Evolutionary conservation across 1,140 invertebrate genomes (phyloP), one percentile per base, ranked within the genome.

Genomic region (Cheumatopsyche charites): DNA sequence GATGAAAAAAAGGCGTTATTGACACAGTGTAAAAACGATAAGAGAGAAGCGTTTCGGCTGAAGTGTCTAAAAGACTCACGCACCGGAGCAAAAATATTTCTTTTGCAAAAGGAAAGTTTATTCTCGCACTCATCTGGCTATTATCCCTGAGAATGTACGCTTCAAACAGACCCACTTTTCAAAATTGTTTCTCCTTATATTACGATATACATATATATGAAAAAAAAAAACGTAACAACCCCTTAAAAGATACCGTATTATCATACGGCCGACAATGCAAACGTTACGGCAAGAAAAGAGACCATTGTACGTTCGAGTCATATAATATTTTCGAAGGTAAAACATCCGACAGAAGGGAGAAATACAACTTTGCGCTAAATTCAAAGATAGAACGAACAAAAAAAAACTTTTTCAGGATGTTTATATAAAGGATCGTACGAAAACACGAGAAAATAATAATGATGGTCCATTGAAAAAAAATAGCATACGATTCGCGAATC

Each of bases 171-270:
- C 23, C 55, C 55, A 58, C 55, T 58, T 26, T 58, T 58, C 55
- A 58, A 58, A 58, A 58, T 58, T 58, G 55, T 58, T 58, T 58
- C 25, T 58, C 55, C 55, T 13, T 58, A 7, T 58, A n/a, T 23
- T 21, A 58, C 4, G 55, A 52, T 52, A 52, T 52, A 52, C 17
- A 52, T n/a, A n/a, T n/a, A n/a, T n/a, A n/a, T n/a, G n/a, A n/a
- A 9, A 36, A 36, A 4, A 36, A 36, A 17, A 52, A 17, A 52
- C 1, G 47, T 52, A 52, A 52, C 21, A 58, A n/a, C 7, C 49
- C 11, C 23, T 25, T 19, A 25, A 58, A 58, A 58, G 11, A 58
- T 58, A 7, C 55, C 2, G 23, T 25, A 58, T 58, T 58, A 58
- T 52, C 13, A 58, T 58, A 26, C 13, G 12, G 19, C 21, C 55